Evolutionary conservation across 2,888 invertebrate genomes (phyloP).

Genomic region (Phragmatobia fuliginosa): DNA sequence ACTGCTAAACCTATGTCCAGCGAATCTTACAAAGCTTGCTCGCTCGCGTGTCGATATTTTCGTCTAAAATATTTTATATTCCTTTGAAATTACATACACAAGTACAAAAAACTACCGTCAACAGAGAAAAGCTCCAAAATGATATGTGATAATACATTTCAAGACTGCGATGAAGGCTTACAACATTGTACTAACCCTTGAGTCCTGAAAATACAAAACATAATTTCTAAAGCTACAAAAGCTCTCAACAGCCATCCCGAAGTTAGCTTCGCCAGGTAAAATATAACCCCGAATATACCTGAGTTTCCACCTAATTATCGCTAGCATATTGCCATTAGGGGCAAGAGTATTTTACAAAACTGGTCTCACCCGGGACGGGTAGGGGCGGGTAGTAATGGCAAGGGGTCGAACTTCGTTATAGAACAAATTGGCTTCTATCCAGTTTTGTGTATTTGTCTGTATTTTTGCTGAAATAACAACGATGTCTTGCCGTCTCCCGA

Average conservation of each 20-base stretch:
- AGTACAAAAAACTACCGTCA: neutral
- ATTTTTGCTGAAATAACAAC: conserved; percentile 63
- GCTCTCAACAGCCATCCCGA: conserved; percentile 5
- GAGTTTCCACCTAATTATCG: conserved; percentile 52
- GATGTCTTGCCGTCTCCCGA: conserved; percentile 49
- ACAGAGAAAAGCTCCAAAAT: neutral
- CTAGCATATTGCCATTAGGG: conserved; percentile 51
- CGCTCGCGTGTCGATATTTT: too few species aligned
- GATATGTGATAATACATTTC: neutral
- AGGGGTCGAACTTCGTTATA: conserved; percentile 55
- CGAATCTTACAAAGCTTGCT: too few species aligned
- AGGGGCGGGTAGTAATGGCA: conserved; percentile 16
- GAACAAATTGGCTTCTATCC: conserved; percentile 69
- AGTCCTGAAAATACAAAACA: conserved; percentile 3
- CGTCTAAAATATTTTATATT: too few species aligned
- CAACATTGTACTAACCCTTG: neutral
- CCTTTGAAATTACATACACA: too few species aligned
- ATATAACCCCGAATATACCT: conserved; percentile 25
- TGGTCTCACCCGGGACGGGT: conserved; percentile 5
- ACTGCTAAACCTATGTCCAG: too few species aligned
- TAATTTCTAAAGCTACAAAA: neutral
- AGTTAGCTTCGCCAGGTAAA: conserved; percentile 13
- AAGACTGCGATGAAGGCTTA: neutral
- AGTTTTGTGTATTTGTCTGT: conserved; percentile 45
- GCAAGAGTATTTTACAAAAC: conserved; percentile 46